phyloP scores from a whole-genome alignment of 2,113 vertebrate species.

The Colinus virginianus region DNA sequence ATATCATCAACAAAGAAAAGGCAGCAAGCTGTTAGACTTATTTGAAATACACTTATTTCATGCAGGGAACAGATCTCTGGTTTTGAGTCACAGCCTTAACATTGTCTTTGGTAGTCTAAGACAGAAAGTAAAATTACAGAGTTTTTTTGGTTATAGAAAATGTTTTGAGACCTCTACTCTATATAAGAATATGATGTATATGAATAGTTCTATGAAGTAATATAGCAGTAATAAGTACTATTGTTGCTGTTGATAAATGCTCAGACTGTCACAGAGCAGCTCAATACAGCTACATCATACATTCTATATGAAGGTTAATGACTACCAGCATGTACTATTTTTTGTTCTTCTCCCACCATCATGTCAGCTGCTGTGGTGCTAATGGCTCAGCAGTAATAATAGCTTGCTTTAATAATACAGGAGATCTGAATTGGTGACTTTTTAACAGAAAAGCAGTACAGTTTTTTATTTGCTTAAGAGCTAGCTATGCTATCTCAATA shows the following conservation, averaged over 20 bases:
- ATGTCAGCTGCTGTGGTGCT: neutral
- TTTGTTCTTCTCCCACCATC: neutral
- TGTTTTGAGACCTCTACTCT: neutral
- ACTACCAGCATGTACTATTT: neutral
- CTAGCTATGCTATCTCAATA: neutral
- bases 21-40: neutral
- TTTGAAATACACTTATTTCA: neutral
- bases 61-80: neutral
- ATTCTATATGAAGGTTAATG: neutral
- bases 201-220: neutral
- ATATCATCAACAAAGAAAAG: neutral
- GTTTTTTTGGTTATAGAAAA: neutral
- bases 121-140: neutral
- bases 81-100: neutral
- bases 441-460: neutral
- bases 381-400: neutral
- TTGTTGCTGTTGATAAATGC: neutral
- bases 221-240: neutral
- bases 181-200: neutral
- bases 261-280: neutral
- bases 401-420: neutral
- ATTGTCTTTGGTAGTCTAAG: neutral
- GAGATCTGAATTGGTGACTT: neutral
- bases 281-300: neutral
- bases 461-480: neutral